Conservation (phyloP, 1,140 invertebrate species). For the Chionoecetes opilio region DNA sequence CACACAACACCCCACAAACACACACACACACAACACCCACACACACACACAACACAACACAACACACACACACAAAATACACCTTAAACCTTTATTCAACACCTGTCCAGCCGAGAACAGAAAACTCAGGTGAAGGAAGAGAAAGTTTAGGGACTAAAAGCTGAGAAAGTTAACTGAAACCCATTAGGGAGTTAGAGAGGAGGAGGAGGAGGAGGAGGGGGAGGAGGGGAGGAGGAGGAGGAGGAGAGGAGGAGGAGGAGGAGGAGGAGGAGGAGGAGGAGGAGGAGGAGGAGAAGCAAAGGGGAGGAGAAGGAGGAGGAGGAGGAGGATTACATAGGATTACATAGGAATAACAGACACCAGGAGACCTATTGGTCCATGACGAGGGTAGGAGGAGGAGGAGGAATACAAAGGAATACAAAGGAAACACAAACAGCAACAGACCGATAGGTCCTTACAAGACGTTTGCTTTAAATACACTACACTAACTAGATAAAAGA, state of each 20-base stretch:
- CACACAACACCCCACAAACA: conserved; percentile 51
- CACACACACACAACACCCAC: conserved; percentile 51
- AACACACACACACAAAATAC: conserved; percentile 52
- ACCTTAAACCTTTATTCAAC: background rate
- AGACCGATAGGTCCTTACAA: no score
- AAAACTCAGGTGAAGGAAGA: background rate
- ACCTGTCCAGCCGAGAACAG: background rate
- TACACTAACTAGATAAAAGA: no score
- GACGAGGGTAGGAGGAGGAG: no score
- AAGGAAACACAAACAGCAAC: no score
- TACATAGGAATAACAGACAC: no score
- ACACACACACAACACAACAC: conserved; percentile 57
- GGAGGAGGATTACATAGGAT: no score
- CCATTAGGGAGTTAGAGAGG: background rate
- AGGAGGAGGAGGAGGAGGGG: background rate
- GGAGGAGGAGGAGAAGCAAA: conserved; percentile 12
- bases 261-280: conserved; percentile 22
- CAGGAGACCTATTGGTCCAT: no score
- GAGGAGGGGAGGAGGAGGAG: background rate
- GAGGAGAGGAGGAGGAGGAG: background rate
- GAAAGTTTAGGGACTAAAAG: background rate
- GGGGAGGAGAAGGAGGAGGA: no score
- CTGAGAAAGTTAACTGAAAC: background rate
- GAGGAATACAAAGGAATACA: no score
- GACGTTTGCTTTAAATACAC: no score